phyloP scores from a whole-genome alignment of 2,113 vertebrate genomes.

The Dasypus novemcinctus region DNA sequence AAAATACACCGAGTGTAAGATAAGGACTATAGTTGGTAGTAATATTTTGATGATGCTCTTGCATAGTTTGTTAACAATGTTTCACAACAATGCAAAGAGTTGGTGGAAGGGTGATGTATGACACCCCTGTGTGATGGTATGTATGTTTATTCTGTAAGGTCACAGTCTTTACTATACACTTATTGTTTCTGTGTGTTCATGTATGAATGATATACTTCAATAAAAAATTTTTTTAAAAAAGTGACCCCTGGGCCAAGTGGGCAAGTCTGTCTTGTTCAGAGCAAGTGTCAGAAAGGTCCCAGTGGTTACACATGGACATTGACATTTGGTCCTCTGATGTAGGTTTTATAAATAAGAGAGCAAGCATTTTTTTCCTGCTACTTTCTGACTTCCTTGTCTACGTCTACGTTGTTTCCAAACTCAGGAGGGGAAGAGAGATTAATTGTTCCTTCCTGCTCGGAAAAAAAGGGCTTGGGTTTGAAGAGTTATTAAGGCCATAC shows the following conservation, averaged over 20 bases:
- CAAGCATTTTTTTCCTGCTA: neutral
- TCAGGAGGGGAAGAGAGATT: neutral
- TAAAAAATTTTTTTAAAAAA: too few species aligned
- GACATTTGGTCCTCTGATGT: neutral
- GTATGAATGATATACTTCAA: too few species aligned
- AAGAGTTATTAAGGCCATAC: neutral
- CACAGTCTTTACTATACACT: too few species aligned
- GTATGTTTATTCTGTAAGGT: too few species aligned
- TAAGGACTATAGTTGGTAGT: too few species aligned
- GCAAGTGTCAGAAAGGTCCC: fast-evolving
- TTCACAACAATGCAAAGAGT: too few species aligned
- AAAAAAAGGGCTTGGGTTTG: neutral
- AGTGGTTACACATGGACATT: neutral
- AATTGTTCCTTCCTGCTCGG: neutral
- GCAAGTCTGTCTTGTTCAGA: neutral
- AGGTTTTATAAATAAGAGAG: neutral
- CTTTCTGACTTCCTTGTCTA: neutral
- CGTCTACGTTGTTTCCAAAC: neutral
- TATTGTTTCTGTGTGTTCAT: too few species aligned
- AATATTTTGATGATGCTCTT: too few species aligned
- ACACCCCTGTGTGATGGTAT: too few species aligned
- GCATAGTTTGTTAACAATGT: too few species aligned
- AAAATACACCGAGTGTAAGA: too few species aligned
- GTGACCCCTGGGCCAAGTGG: neutral
- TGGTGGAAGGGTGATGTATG: too few species aligned